Conservation (phyloP, 1,140 invertebrate genomes). For the Subanguina moxae region DNA sequence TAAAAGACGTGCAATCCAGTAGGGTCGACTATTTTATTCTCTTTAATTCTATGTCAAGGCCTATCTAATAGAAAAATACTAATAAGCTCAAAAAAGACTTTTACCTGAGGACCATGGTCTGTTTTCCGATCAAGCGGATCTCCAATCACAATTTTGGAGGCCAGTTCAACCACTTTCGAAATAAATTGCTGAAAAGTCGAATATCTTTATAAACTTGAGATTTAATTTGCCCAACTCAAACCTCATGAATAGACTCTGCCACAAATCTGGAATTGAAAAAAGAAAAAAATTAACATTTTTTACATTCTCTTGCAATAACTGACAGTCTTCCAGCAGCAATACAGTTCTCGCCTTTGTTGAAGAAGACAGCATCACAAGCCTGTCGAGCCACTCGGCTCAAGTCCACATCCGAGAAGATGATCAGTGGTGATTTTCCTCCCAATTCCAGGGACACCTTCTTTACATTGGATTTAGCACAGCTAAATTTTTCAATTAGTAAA, state of each 20-base stretch:
- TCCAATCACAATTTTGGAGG: constrained; percentile 72
- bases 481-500: too few relatives aligned
- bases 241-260: constrained; percentile 78
- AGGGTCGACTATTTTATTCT: too few relatives aligned
- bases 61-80: too few relatives aligned
- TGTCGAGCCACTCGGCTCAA: constrained; percentile 70
- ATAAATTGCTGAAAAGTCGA: constrained; percentile 68
- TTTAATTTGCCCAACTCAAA: background rate
- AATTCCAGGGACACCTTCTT: constrained; percentile 80
- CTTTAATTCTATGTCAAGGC: too few relatives aligned
- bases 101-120: constrained; percentile 70
- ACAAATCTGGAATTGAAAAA: constrained; percentile 65
- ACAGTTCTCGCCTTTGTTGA: constrained; percentile 97
- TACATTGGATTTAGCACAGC: constrained; percentile 72
- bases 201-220: background rate
- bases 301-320: constrained; percentile 68
- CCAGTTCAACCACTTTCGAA: constrained; percentile 68
- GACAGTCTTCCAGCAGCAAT: constrained; percentile 88
- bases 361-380: constrained; percentile 83
- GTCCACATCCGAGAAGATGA: constrained; percentile 76
- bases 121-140: constrained; percentile 70
- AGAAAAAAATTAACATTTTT: constrained; percentile 66
- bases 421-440: constrained; percentile 82
- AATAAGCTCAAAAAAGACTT: too few relatives aligned
- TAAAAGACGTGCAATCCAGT: too few relatives aligned